These are phyloP conservation scores for Nomada ferruginata DNA, from an alignment of 2,888 invertebrate species.

Conservation along the genomic window DNA sequence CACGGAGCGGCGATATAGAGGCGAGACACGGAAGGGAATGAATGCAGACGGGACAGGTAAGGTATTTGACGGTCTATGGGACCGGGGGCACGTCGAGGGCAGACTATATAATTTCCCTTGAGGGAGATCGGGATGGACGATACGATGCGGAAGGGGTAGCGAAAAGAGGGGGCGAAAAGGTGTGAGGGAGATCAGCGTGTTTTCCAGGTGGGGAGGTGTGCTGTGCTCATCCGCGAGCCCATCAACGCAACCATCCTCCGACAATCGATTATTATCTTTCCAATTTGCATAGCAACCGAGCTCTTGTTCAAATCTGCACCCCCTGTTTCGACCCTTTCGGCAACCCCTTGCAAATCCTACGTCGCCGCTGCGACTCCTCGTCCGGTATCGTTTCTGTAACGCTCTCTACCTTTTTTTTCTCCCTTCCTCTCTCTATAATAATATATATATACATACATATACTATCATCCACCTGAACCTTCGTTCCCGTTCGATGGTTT, in stretches of 20 bases:
- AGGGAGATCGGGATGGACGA: constrained; percentile 82
- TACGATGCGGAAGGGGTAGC: constrained; percentile 69
- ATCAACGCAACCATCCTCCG: constrained; percentile 80
- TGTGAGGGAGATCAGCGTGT: constrained; percentile 70
- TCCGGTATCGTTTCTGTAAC: constrained; percentile 70
- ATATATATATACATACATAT: too few species aligned
- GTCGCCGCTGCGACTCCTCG: constrained; percentile 67
- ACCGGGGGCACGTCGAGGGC: constrained; percentile 73
- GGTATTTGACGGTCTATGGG: constrained; percentile 79
- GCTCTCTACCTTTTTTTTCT: constrained; percentile 50
- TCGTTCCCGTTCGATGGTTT: constrained; percentile 58
- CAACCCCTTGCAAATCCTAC: constrained; percentile 78
- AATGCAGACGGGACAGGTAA: constrained; percentile 78
- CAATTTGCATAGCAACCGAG: constrained; percentile 83
- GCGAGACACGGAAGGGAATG: constrained; percentile 72
- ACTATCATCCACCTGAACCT: constrained; percentile 2
- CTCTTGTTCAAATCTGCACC: constrained; percentile 80
- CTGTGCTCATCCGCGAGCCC: constrained; percentile 80
- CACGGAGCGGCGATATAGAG: constrained; percentile 60
- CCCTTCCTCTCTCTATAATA: neutral
- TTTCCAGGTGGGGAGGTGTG: constrained; percentile 76
- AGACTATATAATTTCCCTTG: constrained; percentile 84
- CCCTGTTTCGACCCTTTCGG: constrained; percentile 74
- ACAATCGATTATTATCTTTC: constrained; percentile 84
- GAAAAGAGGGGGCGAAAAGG: constrained; percentile 56